Evolutionary conservation across 2,888 invertebrate genomes (phyloP).

Genomic region (Argyresthia albistria): DNA sequence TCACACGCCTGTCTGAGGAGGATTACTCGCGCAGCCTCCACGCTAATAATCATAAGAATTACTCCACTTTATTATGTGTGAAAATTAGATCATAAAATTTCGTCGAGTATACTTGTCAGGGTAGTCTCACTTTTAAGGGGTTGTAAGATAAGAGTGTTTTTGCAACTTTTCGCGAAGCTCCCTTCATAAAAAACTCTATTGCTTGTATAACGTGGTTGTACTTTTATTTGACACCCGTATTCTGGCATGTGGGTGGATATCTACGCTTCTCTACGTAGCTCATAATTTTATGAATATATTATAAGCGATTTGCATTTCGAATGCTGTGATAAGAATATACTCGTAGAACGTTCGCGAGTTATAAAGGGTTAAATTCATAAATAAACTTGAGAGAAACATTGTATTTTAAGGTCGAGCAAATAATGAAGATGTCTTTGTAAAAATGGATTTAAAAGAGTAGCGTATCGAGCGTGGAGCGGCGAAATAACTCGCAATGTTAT

Average conservation of each 20-base stretch:
- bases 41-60: conserved; percentile 72
- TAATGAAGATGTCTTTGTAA: conserved; percentile 66
- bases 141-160: conserved; percentile 33
- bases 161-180: conserved; percentile 17
- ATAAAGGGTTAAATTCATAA: not conserved
- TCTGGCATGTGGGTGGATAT: conserved; percentile 35
- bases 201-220: conserved; percentile 28
- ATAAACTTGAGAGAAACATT: conserved; percentile 1
- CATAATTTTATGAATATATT: conserved; percentile 59
- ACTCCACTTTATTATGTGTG: conserved; percentile 69
- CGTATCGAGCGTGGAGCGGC: conserved; percentile 60
- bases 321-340: conserved; percentile 16
- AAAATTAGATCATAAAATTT: conserved; percentile 62
- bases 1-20: conserved; percentile 61
- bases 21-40: conserved; percentile 67
- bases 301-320: conserved; percentile 45
- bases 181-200: conserved; percentile 32
- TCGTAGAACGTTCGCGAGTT: not conserved
- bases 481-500: conserved; percentile 66
- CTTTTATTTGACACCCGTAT: conserved; percentile 41
- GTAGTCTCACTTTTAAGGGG: conserved; percentile 20
- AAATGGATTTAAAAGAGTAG: conserved; percentile 59
- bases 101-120: conserved; percentile 11
- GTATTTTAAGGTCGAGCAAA: conserved; percentile 32
- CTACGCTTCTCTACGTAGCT: conserved; percentile 34